Evolutionary conservation across 2,888 invertebrate species (phyloP), one percentile per base, ranked within the genome.

Genomic region (Phasia obesa): DNA sequence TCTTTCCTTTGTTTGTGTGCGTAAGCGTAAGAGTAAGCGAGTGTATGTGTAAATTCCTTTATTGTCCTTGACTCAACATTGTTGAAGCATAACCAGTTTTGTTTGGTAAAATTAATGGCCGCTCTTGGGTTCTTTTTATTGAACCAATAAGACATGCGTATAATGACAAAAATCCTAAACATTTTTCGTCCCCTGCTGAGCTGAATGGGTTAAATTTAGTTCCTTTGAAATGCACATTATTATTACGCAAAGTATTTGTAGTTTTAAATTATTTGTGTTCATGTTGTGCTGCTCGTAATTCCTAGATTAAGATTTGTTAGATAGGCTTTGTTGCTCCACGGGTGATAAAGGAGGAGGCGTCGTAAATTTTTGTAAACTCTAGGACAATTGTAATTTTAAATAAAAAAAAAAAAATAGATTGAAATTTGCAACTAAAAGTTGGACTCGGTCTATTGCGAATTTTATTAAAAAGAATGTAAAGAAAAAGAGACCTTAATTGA

Each of bases 21-120:
- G 15, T 42, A 27, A 3, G 6, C 6, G 27, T 27, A 6, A 5
- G 19, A 0, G 44, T 47, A 44, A 1, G 79, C 85, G 17, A 25
- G 7, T n/a, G 31, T 51, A 4, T 4, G 60, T 86, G 87, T 84
- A 49, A 59, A 71, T 42, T 86, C 84, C 85, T 87, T 86, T 84
- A 85, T 85, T 77, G 70, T 80, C 60, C 86, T 84, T 85, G 81
- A 51, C 38, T 64, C 21, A 23, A 11, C 27, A 42, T 67, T 62
- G 21, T 44, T 77, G 31, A 64, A 64, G 69, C 65, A 49, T 70
- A 83, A 80, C 76, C 80, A 77, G 84, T 75, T 79, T 79, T 79
- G 42, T 75, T 71, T 78, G 84, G 84, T 74, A 53, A 27, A 59
- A 70, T 67, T 84, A 82, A 84, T 84, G 82, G 76, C 62, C 79